phyloP scores from a whole-genome alignment of 2,113 vertebrate genomes.

The Megalops atlanticus region DNA sequence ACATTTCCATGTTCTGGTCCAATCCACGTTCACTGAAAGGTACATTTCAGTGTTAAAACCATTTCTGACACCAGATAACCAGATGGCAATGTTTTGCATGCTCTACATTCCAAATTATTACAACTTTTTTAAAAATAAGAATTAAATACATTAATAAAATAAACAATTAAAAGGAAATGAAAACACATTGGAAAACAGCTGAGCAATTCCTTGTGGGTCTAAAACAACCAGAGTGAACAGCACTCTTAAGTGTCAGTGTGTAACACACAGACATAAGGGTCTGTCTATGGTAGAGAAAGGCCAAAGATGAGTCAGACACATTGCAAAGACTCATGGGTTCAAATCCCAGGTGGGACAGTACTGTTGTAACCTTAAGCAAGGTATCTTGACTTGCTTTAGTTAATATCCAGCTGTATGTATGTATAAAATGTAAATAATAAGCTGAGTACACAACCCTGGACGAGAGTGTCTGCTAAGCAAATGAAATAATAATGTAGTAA shows the following conservation, averaged over 20 bases:
- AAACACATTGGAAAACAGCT: background rate
- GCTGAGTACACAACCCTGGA: background rate
- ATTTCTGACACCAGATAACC: background rate
- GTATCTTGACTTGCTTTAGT: too few species aligned
- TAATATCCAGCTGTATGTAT: background rate
- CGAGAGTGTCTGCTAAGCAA: background rate
- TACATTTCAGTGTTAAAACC: background rate
- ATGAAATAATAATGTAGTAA: background rate
- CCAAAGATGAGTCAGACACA: background rate
- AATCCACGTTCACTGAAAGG: constrained; percentile 10
- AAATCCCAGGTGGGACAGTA: background rate
- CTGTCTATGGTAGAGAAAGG: background rate
- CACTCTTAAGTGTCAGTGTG: background rate
- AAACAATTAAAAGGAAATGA: constrained; percentile 11
- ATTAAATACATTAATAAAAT: background rate
- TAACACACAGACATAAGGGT: background rate
- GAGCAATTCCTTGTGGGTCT: background rate
- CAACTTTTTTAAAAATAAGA: background rate
- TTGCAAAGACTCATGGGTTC: background rate
- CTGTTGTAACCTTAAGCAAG: background rate
- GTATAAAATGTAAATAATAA: background rate
- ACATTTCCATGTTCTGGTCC: constrained; percentile 2
- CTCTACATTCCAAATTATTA: constrained; percentile 18
- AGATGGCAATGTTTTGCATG: background rate
- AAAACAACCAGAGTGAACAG: background rate